Evolutionary conservation across 2,113 vertebrate species (phyloP).

Genomic region (Pelodiscus sinensis): DNA sequence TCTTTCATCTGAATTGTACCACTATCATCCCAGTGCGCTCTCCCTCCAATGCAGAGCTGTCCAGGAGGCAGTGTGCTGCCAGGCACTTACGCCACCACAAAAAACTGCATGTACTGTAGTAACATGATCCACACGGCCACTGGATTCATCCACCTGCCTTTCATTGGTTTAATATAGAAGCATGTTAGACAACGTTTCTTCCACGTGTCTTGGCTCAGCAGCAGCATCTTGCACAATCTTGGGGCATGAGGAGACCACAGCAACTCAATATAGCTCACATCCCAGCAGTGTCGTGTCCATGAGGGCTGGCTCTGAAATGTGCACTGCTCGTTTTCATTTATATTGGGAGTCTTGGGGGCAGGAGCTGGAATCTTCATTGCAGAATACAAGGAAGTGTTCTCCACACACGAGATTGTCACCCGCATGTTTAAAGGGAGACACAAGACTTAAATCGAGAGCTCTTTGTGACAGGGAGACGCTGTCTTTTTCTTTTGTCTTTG

Average conservation of each 20-base stretch:
- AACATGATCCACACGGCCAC: fast-evolving
- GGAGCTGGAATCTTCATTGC: not conserved
- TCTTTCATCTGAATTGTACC: not conserved
- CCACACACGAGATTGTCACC: not conserved
- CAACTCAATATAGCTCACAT: not conserved
- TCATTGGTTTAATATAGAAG: fast-evolving
- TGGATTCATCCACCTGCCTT: fast-evolving
- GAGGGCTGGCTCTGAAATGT: not conserved
- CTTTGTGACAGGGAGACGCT: not conserved
- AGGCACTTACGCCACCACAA: fast-evolving
- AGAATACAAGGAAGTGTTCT: not conserved
- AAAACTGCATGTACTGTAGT: fast-evolving
- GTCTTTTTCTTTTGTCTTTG: not conserved
- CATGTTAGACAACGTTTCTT: fast-evolving
- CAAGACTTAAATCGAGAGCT: not conserved
- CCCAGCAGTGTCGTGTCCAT: not conserved
- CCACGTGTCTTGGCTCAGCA: not conserved
- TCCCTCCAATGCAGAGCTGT: not conserved
- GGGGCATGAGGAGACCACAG: not conserved
- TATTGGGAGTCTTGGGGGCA: not conserved
- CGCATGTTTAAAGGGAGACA: not conserved
- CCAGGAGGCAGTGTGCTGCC: not conserved
- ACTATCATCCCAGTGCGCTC: not conserved
- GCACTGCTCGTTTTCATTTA: not conserved
- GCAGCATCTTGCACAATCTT: not conserved